These are phyloP conservation scores for Nipponacmea schrenckii DNA, from an alignment of 2,888 invertebrate species.

Conservation along the genomic window DNA sequence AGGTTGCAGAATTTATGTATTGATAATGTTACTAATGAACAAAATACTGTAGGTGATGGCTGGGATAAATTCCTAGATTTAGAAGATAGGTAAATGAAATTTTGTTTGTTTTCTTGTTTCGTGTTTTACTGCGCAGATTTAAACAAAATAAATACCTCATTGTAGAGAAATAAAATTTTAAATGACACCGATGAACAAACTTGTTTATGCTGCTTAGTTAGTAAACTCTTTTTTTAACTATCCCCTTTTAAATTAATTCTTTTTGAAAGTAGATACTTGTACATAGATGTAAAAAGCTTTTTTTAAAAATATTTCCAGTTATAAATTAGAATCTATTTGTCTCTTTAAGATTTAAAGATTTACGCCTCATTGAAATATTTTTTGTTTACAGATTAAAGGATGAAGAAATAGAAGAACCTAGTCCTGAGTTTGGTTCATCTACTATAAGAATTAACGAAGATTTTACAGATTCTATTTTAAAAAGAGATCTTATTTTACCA, in stretches of 20 bases:
- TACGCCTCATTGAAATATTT: background rate
- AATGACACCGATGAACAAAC: no score
- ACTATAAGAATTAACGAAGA: conserved; percentile 22
- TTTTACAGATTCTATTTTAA: conserved; percentile 23
- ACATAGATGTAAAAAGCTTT: no score
- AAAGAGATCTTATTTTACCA: conserved; percentile 30
- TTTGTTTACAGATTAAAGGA: conserved; percentile 2
- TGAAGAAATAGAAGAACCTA: conserved; percentile 8
- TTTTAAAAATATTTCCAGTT: no score
- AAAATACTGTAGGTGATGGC: conserved; percentile 12
- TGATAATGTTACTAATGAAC: background rate
- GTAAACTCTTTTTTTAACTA: no score
- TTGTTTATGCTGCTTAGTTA: no score
- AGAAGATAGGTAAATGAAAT: conserved; percentile 31
- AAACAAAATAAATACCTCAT: no score
- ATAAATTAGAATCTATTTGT: no score
- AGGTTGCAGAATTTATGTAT: conserved; percentile 28
- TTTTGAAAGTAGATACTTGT: no score
- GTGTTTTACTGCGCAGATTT: no score
- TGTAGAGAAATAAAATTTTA: no score
- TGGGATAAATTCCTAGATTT: conserved; percentile 33
- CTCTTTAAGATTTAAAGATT: no score
- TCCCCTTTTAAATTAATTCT: no score
- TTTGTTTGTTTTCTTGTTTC: background rate
- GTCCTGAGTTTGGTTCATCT: background rate